These are phyloP conservation scores for Pimpla rufipes DNA, from an alignment of 2,888 invertebrate genomes.

Conservation along the genomic window DNA sequence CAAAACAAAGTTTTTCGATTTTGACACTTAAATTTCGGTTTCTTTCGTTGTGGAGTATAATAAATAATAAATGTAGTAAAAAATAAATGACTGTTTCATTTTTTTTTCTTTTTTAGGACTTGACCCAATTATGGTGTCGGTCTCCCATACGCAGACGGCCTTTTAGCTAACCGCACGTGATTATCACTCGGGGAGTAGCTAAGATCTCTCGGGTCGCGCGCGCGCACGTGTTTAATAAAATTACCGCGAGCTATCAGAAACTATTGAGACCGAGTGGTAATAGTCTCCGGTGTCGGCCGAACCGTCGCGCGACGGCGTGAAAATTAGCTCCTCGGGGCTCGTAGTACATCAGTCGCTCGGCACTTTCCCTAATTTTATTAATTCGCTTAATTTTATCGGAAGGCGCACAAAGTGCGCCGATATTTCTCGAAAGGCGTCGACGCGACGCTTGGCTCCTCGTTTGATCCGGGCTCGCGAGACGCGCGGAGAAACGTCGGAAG, in stretches of 20 bases:
- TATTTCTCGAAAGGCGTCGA: constrained; percentile 19
- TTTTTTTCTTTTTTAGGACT: too few relatives aligned
- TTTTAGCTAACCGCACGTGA: constrained; percentile 2
- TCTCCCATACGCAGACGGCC: background rate
- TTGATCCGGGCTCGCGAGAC: constrained; percentile 17
- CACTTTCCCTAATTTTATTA: constrained; percentile 71
- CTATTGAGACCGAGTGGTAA: constrained; percentile 40
- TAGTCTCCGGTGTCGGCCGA: constrained; percentile 6
- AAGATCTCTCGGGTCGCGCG: constrained; percentile 27
- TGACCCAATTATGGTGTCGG: background rate
- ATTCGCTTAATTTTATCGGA: constrained; percentile 62
- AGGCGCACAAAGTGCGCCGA: constrained; percentile 61
- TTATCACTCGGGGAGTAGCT: background rate
- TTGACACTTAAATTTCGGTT: too few relatives aligned
- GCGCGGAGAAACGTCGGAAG: background rate
- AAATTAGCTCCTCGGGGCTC: constrained; percentile 16
- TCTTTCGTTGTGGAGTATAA: too few relatives aligned
- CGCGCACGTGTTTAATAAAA: constrained; percentile 35
- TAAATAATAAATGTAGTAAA: too few relatives aligned
- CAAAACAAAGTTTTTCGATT: too few relatives aligned
- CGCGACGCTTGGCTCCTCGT: constrained; percentile 1
- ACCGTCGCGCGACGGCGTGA: constrained; percentile 3
- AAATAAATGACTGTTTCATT: too few relatives aligned
- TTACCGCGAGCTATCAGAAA: constrained; percentile 43
- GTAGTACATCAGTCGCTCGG: constrained; percentile 34